phyloP scores from a whole-genome alignment of 2,797 vertebrate genomes.

The Diplodus puntazzo region DNA sequence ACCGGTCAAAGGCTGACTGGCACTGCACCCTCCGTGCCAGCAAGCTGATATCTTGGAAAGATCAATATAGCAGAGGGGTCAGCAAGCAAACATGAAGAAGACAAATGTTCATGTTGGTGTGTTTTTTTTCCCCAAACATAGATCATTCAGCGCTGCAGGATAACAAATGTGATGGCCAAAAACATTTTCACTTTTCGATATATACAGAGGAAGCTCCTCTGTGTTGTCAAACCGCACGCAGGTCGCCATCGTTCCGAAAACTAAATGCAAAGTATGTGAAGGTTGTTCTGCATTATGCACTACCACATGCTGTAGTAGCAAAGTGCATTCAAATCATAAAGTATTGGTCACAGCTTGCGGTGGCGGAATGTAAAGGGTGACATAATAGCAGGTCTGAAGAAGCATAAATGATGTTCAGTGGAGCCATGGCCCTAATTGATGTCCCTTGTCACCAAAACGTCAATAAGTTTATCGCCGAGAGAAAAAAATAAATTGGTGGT shows the following conservation, averaged over 20 bases:
- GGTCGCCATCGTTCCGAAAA: background rate
- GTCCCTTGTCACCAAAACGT: conserved; percentile 64
- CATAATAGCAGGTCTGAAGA: conserved; percentile 58
- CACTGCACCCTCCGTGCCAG: conserved; percentile 42
- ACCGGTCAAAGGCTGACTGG: conserved; percentile 60
- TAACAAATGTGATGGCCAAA: conserved; percentile 35
- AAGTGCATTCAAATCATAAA: conserved; percentile 51
- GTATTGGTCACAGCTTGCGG: conserved; percentile 53
- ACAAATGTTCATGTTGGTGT: conserved; percentile 59
- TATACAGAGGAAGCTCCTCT: background rate
- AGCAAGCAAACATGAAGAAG: conserved; percentile 65
- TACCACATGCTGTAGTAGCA: conserved; percentile 25
- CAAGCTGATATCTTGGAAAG: conserved; percentile 64
- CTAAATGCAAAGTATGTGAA: conserved; percentile 28
- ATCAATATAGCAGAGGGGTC: conserved; percentile 73
- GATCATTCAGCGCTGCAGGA: conserved; percentile 49
- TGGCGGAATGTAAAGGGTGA: conserved; percentile 40
- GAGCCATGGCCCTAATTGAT: conserved; percentile 68
- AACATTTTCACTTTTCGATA: conserved; percentile 4
- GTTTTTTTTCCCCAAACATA: conserved; percentile 25
- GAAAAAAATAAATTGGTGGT: conserved; percentile 69
- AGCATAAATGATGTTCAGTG: conserved; percentile 60
- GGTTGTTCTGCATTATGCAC: conserved; percentile 21
- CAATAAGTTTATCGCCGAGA: conserved; percentile 69
- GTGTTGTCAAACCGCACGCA: background rate